Evolutionary conservation across 2,888 invertebrate species (phyloP).

Genomic region (Pocota personata): DNA sequence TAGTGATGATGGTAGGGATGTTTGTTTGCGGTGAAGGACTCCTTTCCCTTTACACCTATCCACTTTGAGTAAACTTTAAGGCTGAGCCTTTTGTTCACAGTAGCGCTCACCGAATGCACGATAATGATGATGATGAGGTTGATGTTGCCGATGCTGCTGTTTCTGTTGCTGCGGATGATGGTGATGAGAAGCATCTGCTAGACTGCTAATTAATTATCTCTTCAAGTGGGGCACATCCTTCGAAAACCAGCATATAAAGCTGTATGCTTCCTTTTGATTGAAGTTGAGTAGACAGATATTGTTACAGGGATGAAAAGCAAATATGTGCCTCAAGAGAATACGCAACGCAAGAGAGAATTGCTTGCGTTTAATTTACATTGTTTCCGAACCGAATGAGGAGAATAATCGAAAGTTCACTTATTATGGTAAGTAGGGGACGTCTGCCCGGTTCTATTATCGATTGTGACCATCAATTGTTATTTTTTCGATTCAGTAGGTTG

Average conservation of each 20-base stretch:
- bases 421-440: background rate
- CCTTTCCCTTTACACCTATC: background rate
- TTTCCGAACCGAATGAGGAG: background rate
- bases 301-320: background rate
- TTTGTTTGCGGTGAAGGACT: background rate
- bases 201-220: slow-evolving; percentile 35
- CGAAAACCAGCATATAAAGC: background rate
- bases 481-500: background rate
- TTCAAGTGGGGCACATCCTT: background rate
- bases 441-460: background rate
- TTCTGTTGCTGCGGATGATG: background rate
- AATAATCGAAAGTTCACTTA: background rate
- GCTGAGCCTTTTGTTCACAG: slow-evolving; percentile 8
- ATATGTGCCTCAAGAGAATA: background rate
- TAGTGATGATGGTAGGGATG: background rate
- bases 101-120: background rate
- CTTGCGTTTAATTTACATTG: slow-evolving; percentile 24
- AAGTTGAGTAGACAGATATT: background rate
- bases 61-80: background rate
- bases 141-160: background rate
- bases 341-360: background rate
- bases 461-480: background rate
- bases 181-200: slow-evolving; percentile 2
- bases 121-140: slow-evolving; percentile 15
- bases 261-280: background rate